Evolutionary conservation across 2,113 vertebrate species (phyloP).

Genomic region (Solea solea): DNA sequence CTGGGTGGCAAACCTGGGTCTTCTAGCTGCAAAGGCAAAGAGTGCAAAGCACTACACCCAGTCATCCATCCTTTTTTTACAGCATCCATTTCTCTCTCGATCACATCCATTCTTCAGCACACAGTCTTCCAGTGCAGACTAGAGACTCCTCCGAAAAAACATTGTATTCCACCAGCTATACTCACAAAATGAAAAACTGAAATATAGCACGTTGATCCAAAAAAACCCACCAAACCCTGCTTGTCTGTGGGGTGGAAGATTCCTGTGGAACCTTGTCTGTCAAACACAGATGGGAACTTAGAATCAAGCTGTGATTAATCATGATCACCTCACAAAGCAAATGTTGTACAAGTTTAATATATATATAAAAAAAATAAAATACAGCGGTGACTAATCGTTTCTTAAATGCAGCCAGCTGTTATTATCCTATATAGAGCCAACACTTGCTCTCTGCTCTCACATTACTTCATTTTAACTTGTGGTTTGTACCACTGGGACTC

Average conservation of each 20-base stretch:
- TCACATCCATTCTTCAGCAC: conserved; percentile 10
- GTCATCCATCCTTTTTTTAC: not conserved
- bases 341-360: conserved; percentile 2
- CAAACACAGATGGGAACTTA: no score
- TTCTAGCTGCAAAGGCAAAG: no score
- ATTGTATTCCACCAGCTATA: conserved; percentile 20
- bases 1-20: no score
- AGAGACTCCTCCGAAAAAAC: conserved; percentile 25
- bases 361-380: not conserved
- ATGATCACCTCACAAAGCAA: conserved; percentile 4
- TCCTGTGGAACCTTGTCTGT: no score
- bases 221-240: no score
- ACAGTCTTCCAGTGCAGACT: not conserved
- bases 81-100: conserved; percentile 13
- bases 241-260: no score
- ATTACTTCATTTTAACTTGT: conserved; percentile 1
- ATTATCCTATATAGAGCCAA: not conserved
- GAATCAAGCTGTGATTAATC: conserved; percentile 31
- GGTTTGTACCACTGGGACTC: conserved; percentile 7
- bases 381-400: not conserved
- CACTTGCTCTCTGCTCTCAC: not conserved
- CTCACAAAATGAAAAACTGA: not conserved
- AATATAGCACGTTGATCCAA: no score
- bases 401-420: not conserved
- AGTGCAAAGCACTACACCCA: conserved; percentile 4